phyloP scores from a whole-genome alignment of 2,797 vertebrate genomes.

The Tiaroga cobitis region DNA sequence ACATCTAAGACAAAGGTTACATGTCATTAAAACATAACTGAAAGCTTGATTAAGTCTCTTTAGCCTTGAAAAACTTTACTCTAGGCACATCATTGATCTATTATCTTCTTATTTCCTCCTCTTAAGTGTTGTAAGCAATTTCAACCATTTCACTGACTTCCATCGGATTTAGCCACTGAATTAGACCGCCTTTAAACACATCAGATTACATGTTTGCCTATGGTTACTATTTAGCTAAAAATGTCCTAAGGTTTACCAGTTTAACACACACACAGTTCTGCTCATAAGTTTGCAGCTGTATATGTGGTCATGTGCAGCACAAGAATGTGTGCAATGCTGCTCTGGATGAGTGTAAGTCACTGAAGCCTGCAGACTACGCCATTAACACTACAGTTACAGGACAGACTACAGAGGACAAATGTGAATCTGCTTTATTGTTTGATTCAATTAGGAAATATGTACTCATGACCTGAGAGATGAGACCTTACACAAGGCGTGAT shows the following conservation, averaged over 20 bases:
- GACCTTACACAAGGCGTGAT: not conserved
- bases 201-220: too few species aligned
- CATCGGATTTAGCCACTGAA: not conserved
- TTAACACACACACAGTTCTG: not conserved
- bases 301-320: not conserved
- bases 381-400: not conserved
- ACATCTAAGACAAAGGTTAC: not conserved
- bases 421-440: not conserved
- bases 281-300: slow-evolving; percentile 1
- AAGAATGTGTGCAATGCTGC: slow-evolving; percentile 26
- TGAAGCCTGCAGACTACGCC: not conserved
- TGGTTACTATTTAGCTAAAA: not conserved
- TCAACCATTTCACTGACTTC: not conserved
- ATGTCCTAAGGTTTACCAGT: too few species aligned
- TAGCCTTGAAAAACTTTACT: not conserved
- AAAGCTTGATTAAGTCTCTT: not conserved
- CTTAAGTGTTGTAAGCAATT: not conserved
- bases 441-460: not conserved
- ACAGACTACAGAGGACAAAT: not conserved
- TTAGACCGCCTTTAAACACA: not conserved
- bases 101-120: not conserved
- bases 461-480: not conserved
- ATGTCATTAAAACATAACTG: not conserved
- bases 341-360: not conserved
- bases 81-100: too few species aligned